phyloP scores from a whole-genome alignment of 2,797 vertebrate species.

The Geotrypetes seraphini region DNA sequence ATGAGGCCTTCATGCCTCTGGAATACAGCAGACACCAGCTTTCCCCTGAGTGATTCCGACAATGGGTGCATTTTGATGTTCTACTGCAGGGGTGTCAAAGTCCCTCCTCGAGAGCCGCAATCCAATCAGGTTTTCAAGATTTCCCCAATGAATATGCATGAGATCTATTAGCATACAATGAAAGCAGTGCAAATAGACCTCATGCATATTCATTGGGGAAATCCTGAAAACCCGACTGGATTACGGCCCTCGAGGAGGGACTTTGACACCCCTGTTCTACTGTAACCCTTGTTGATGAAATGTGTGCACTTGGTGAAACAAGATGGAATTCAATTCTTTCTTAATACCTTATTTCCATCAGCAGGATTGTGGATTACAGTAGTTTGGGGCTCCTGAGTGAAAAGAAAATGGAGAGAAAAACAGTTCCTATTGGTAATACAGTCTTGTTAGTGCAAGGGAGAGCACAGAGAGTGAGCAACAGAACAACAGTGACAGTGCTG shows the following conservation, averaged over 20 bases:
- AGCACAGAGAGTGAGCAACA: constrained; percentile 33
- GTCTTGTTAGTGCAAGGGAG: constrained; percentile 27
- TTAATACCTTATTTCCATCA: constrained; percentile 96
- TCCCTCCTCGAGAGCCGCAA: too few relatives aligned
- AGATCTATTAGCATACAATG: too few relatives aligned
- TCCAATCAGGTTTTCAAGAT: too few relatives aligned
- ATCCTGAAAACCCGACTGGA: too few relatives aligned
- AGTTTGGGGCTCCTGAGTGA: constrained; percentile 92
- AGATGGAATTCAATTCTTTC: constrained; percentile 48
- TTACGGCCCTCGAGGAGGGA: too few relatives aligned
- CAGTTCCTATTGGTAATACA: constrained; percentile 52
- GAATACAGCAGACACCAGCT: too few relatives aligned
- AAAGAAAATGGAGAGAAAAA: constrained; percentile 67
- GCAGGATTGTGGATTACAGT: constrained; percentile 97
- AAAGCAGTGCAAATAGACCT: too few relatives aligned
- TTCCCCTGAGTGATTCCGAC: not conserved
- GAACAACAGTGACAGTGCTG: constrained; percentile 38
- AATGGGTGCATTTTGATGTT: constrained; percentile 8
- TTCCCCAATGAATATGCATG: too few relatives aligned
- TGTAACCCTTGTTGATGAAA: constrained; percentile 22
- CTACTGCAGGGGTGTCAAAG: too few relatives aligned
- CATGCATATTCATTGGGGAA: too few relatives aligned
- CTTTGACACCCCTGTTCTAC: too few relatives aligned
- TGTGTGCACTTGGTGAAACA: constrained; percentile 35
- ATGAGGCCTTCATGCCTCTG: too few relatives aligned